phyloP scores from a whole-genome alignment of 2,113 vertebrate genomes.

The Brachionichthys hirsutus region DNA sequence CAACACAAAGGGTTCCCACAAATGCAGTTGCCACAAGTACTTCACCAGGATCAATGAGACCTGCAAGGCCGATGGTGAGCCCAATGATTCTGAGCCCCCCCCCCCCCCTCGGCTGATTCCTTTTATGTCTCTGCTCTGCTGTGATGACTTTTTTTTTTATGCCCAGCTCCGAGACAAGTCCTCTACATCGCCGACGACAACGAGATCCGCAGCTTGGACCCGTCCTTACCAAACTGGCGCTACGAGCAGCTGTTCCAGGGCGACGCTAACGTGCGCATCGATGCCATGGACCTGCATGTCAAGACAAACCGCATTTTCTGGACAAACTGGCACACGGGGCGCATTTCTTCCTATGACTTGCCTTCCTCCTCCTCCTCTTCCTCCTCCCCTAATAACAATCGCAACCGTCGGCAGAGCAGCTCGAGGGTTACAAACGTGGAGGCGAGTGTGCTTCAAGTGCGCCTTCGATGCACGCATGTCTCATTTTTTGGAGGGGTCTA shows the following conservation, averaged over 20 bases:
- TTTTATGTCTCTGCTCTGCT: not conserved
- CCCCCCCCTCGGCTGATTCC: not conserved
- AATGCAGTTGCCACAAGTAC: conserved; percentile 91
- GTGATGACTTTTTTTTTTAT: not conserved
- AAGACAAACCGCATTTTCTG: conserved; percentile 93
- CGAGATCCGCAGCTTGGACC: conserved; percentile 94
- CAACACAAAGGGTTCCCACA: conserved; percentile 92
- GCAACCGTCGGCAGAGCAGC: conserved; percentile 86
- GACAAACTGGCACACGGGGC: conserved; percentile 98
- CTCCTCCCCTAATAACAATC: conserved; percentile 79
- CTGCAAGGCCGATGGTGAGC: conserved; percentile 91
- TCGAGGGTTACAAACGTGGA: conserved; percentile 86
- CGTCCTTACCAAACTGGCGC: conserved; percentile 87
- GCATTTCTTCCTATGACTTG: conserved; percentile 89
- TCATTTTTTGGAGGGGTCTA: not conserved
- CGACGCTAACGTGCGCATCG: conserved; percentile 91
- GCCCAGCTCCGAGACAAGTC: conserved; percentile 80
- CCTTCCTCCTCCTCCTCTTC: conserved; percentile 67
- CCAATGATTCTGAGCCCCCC: not conserved
- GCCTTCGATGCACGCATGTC: not conserved
- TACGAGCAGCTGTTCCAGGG: conserved; percentile 96
- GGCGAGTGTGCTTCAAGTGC: conserved; percentile 61
- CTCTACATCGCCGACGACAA: conserved; percentile 97
- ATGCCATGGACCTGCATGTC: conserved; percentile 94
- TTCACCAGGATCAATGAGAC: conserved; percentile 89